Evolutionary conservation across 30 jellyfish, hydroid and myxozoan species (phyloP), one percentile per base, ranked within the genome.

Genomic region (Pseudorhiza aurosa): DNA sequence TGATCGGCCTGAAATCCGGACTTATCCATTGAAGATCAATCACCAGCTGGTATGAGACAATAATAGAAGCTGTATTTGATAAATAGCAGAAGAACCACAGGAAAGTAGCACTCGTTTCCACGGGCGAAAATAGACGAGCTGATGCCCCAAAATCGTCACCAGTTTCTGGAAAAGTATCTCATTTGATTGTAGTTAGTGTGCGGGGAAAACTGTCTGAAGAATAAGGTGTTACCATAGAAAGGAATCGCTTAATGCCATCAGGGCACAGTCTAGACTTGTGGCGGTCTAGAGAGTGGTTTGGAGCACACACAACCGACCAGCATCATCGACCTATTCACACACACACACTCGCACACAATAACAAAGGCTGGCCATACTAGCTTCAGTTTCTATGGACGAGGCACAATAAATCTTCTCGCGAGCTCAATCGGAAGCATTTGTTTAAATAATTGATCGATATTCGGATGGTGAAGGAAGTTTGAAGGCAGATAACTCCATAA

Each of bases 1-100:
- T 73, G 75, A 49, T 50, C 87, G 75, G 87, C 50, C 76, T 29
- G 87, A 62, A 50, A 77, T 62, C 89, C 89, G 82, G 82, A 63
- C 58, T 77, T 59, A 44, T 64, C 82, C 89, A 62, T 31, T 49
- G 82, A 43, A 50, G 72, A 77, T 77, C 89, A 62, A 77, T 77
- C 89, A 77, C 82, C 59, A 56, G 47, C 82, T 77, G 89, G 53
- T 67, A 65, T 26, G 82, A 49, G 72, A 77, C 75, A 77, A 77
- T 77, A 59, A 75, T 21, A 67, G 77, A 39, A 69, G 26, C 43
- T 30, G 70, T 64, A 63, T 46, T 60, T 77, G 89, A 77, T 77
- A 60, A 60, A 77, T 60, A 60, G 82, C 89, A 77, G 82, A 37
- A 60, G 28, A 46, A 65, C 88, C 88, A 59, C 88, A 76, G 44